Percentiles rank a stretch among this genome's conserved stretches.
These are phyloP conservation scores for Chauna torquata DNA, from an alignment of 2,113 vertebrate species.

Conservation along the genomic window DNA sequence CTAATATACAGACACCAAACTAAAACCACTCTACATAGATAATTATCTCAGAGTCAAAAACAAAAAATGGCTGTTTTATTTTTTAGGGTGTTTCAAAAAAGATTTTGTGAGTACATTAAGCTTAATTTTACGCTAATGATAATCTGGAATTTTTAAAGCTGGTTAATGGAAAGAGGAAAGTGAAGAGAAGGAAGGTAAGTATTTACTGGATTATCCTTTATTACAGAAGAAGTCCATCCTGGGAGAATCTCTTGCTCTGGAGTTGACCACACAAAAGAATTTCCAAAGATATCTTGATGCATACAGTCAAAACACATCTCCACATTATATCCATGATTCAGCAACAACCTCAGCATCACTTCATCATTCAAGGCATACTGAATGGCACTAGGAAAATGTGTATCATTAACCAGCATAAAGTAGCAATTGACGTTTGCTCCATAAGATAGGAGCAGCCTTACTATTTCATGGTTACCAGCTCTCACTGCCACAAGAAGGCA, in stretches of 20 bases:
- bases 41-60: background rate
- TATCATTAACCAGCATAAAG: conserved; percentile 86
- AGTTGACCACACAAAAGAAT: conserved; percentile 73
- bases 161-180: background rate
- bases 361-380: conserved; percentile 90
- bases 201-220: conserved; percentile 79
- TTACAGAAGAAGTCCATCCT: conserved; percentile 72
- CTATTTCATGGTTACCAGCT: conserved; percentile 82
- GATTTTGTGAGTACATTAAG: background rate
- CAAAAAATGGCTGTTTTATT: background rate
- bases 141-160: background rate
- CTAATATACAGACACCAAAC: background rate
- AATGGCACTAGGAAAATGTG: conserved; percentile 85
- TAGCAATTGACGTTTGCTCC: conserved; percentile 88
- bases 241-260: conserved; percentile 66
- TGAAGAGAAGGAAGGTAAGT: background rate
- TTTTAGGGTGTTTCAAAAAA: background rate
- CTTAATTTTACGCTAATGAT: background rate
- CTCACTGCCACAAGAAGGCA: conserved; percentile 88
- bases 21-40: background rate
- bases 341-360: conserved; percentile 87
- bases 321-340: conserved; percentile 85
- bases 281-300: conserved; percentile 78
- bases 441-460: conserved; percentile 79
- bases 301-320: conserved; percentile 87